Conservation (phyloP, 2,888 invertebrate genomes). For the Netelia melanura region DNA sequence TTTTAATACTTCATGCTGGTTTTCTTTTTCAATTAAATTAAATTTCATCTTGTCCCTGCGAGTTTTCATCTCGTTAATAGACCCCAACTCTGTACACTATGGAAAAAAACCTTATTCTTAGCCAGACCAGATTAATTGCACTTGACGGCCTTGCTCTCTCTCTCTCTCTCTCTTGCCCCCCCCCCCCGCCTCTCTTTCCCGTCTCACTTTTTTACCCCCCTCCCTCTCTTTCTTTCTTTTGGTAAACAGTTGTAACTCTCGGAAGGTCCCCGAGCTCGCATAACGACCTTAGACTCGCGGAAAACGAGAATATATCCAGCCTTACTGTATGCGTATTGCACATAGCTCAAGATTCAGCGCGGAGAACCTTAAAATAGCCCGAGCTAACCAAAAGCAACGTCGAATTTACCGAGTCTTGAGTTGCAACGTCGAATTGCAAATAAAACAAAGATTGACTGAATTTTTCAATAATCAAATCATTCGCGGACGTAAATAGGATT, state of each 20-base stretch:
- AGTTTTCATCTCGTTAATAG: not conserved
- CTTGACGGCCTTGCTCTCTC: constrained; percentile 54
- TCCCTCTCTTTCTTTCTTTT: not conserved
- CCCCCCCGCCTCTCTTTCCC: not conserved
- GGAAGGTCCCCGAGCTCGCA: constrained; percentile 46
- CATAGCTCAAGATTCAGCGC: constrained; percentile 32
- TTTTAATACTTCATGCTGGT: too few relatives aligned
- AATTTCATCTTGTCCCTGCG: not conserved
- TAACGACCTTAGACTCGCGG: constrained; percentile 38
- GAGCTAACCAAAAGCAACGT: constrained; percentile 30
- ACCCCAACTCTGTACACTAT: not conserved
- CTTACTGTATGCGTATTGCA: constrained; percentile 4
- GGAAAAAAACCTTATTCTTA: not conserved
- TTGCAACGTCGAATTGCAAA: not conserved
- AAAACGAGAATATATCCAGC: constrained; percentile 21
- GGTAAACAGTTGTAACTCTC: constrained; percentile 42
- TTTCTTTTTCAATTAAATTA: too few relatives aligned
- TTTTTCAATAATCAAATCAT: too few relatives aligned
- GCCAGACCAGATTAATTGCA: constrained; percentile 29
- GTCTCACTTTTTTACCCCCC: constrained; percentile 23
- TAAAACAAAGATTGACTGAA: too few relatives aligned
- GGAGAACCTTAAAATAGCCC: constrained; percentile 55
- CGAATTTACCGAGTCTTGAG: not conserved
- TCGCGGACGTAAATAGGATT: too few relatives aligned
- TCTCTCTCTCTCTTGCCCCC: not conserved